Evolutionary conservation across 2,888 invertebrate species (phyloP), one percentile per base, ranked within the genome.

Genomic region (Cosmia pyralina): DNA sequence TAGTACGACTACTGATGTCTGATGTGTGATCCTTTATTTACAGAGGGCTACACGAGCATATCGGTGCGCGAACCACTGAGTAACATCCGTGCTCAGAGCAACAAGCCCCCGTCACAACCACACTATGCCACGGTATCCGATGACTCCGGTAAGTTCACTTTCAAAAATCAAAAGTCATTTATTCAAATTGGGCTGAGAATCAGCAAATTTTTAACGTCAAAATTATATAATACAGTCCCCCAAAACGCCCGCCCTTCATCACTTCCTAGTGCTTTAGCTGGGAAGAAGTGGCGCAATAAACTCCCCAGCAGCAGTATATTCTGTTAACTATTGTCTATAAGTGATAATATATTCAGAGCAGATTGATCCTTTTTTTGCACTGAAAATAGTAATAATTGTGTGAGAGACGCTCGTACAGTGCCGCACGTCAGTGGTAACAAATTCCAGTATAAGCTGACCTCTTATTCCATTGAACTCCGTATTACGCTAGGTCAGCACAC

Each of bases 61-160:
- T 98, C 98, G 83, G 99, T 99, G 2, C 96, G 98, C 28, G 98
- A 98, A 92, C 99, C 99, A 1, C 94, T 99, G 78, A 96, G 96
- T 85, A 96, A 96, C 85, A 96, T 96, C 66, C 92, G 96, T 15
- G 98, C 98, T 6, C 97, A 98, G 84, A 97, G 97, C 65, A 87
- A 72, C n/a, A 97, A 97, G 76, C 88, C 88, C 4, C 88, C 89
- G 0, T 91, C 95, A 50, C 94, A 94, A 75, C 90, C 96, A 85
- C 98, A 98, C 93, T 98, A 98, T 91, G 98, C 98, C n/a, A 98
- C 98, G 1, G 98, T 98, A 0, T 98, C 98, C 0, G 98, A 98
- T 92, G 98, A 98, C 94, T 98, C 98, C 58, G 98, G 98, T 98
- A 92, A 90, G 86, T 84, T 62, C 0, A 17, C 28, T 28, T 55